These are phyloP conservation scores for Anolis apletophallus DNA, from an alignment of 2,797 vertebrate species.

Conservation along the genomic window DNA sequence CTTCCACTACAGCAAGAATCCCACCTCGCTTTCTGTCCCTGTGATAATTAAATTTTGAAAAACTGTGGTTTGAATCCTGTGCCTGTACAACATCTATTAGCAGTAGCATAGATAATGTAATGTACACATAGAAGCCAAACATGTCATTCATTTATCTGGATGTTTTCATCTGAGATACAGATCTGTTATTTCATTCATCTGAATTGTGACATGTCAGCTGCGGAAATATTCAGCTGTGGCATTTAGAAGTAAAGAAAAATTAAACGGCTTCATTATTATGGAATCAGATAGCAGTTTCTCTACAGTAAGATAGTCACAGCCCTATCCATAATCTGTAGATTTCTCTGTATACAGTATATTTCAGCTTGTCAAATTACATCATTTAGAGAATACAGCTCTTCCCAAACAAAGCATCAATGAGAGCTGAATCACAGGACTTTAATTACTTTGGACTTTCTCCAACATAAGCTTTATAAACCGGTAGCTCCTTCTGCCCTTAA, in stretches of 20 bases:
- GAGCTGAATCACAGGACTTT: conserved; percentile 15
- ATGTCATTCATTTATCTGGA: background rate
- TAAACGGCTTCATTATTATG: background rate
- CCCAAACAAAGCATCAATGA: conserved; percentile 2
- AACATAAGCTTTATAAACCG: conserved; percentile 24
- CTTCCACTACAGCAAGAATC: too few species aligned
- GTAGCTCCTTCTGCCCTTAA: conserved; percentile 40
- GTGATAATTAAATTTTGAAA: too few species aligned
- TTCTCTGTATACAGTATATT: background rate
- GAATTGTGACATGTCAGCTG: background rate
- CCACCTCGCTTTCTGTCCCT: too few species aligned
- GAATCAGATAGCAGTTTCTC: background rate
- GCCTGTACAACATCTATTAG: background rate
- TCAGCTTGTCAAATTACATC: conserved; percentile 11
- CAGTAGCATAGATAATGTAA: background rate
- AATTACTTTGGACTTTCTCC: conserved; percentile 39
- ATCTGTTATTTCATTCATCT: background rate
- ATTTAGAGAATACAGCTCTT: conserved; percentile 11
- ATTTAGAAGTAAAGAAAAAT: background rate
- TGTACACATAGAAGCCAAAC: background rate
- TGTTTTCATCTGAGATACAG: background rate
- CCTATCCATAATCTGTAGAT: background rate
- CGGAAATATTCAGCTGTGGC: background rate
- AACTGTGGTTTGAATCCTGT: background rate
- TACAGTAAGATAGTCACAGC: background rate